Conservation (phyloP, 2,113 vertebrate genomes). For the Rhodinocichla rosea region DNA sequence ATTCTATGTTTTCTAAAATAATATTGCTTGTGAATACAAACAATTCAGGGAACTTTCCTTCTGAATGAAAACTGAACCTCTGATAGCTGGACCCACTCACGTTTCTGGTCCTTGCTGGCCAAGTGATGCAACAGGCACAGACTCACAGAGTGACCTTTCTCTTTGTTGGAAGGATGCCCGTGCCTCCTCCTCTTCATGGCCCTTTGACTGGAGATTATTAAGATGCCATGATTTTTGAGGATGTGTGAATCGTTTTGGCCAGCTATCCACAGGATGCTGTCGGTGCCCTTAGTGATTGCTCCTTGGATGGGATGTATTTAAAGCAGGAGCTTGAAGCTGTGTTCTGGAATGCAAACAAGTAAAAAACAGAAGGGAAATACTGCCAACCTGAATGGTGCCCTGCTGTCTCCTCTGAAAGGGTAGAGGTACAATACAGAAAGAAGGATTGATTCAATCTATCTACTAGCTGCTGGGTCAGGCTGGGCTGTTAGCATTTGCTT, state of each 20-base stretch:
- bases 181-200: background rate
- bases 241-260: background rate
- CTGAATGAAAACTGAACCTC: background rate
- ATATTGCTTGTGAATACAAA: background rate
- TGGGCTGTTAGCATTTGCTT: background rate
- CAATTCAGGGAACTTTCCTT: background rate
- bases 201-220: background rate
- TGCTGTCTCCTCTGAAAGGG: background rate
- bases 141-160: background rate
- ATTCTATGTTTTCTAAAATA: background rate
- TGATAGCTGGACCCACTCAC: rapidly evolving
- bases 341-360: background rate
- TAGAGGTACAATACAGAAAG: background rate
- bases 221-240: background rate
- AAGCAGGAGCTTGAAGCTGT: background rate
- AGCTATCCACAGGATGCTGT: background rate
- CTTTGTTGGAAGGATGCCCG: background rate
- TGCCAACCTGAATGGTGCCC: background rate
- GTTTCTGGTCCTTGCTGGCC: background rate
- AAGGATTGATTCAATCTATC: background rate
- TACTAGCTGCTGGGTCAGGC: background rate
- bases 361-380: background rate
- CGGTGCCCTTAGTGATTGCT: background rate
- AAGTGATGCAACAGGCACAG: background rate
- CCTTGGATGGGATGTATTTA: background rate